A percentile compares a stretch with the other conserved stretches of the same genome.
Conservation (phyloP, 2,113 vertebrate species). For the Prietella phreatophila region DNA sequence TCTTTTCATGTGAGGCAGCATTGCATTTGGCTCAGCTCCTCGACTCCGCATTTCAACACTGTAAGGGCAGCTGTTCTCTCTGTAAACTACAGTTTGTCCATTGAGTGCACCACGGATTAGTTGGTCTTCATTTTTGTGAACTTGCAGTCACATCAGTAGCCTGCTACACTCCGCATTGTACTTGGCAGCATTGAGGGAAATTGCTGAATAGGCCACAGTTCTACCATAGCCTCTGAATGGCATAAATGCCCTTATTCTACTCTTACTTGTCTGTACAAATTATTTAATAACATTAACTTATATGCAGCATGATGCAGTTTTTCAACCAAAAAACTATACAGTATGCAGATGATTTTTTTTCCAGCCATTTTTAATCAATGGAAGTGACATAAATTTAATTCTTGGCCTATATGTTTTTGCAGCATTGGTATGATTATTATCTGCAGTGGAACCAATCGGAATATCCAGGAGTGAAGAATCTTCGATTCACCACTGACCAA, state of each 20-base stretch:
- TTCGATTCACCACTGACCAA: constrained; percentile 77
- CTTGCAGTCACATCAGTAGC: neutral
- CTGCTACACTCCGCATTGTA: neutral
- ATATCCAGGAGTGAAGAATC: constrained; percentile 76
- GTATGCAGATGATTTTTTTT: neutral
- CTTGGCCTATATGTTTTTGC: neutral
- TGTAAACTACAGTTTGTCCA: neutral
- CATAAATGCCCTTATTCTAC: neutral
- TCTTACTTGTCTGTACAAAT: neutral
- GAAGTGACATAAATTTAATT: neutral
- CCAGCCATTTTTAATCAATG: neutral
- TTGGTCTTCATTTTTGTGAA: neutral
- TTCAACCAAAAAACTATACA: neutral
- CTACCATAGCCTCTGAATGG: neutral
- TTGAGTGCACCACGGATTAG: neutral
- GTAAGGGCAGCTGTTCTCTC: neutral
- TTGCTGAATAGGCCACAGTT: neutral
- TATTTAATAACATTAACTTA: neutral
- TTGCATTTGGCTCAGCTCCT: neutral
- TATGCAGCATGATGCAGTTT: neutral
- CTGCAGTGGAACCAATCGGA: constrained; percentile 79
- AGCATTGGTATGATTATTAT: constrained; percentile 78
- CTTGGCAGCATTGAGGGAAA: neutral
- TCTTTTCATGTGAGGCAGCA: neutral
- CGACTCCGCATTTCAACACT: neutral